Base-by-base conservation (phyloP, 2,888 invertebrate species). In the Spilosoma lubricipeda region DNA sequence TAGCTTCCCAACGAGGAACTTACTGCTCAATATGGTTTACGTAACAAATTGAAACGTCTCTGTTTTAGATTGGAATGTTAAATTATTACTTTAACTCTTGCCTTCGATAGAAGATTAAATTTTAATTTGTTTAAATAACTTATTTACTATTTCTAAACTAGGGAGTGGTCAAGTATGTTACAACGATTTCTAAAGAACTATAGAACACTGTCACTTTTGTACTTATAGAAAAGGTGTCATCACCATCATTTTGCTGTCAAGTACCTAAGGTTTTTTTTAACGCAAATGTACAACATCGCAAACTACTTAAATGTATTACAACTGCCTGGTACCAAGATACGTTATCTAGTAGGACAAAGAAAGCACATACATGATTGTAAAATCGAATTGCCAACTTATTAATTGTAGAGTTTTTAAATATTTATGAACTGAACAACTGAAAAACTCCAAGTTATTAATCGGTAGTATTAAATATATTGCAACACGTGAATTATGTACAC, bases 1-100 rank as follows among this genome's bases (percentile, higher is more conserved):
- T 67, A 67, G 18, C 67, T 67, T 67, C 45, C 45, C 67, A 42
- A 67, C 27, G 13, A 67, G 39, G 42, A 42, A 67, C 15, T 27
- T 67, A 67, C 67, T 67, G 42, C 45, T 67, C 45, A 67, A 67
- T 67, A 67, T 13, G 67, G 45, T 67, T 67, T 56, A 67, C n/a
- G 27, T 67, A 36, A 66, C 39, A 36, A 39, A 66, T 66, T 36
- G 33, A 33, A 66, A 36, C 36, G 65, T 66, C 3, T 9, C 36
- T 66, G 7, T 66, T 66, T 66, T 36, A 66, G 1, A 39, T n/a
- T 66, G 20, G n/a, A 66, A 36, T 39, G 65, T 39, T 66, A 13
- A 30, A 23, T 66, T 36, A n/a, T 36, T 39, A 39, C n/a, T 66
- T 39, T 33, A 30, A 63, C 30, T 30, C 7, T 63, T 63, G 30